Evolutionary conservation across 2,888 invertebrate genomes (phyloP), one percentile per base, ranked within the genome.

Genomic region (Seira ritae): DNA sequence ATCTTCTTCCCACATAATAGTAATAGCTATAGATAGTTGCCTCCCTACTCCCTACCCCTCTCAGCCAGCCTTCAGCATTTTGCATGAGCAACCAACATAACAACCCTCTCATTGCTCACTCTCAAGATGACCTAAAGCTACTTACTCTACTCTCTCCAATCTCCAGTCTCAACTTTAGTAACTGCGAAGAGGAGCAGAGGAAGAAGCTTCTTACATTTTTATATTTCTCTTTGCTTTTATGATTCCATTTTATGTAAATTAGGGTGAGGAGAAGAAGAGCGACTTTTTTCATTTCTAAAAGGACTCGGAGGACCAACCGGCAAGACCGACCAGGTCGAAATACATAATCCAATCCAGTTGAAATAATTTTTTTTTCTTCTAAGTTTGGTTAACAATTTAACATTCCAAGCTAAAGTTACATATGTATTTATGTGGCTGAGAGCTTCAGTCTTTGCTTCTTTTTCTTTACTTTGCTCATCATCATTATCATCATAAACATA

Each of bases 191-290:
- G 42, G 42, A 4, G 60, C 60, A 60, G 4, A 60, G n/a, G 12
- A 60, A 60, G n/a, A n/a, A 42, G n/a, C 60, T 60, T 60, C 12
- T 60, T 60, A 60, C 42, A n/a, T 42, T 42, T 42, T 42, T 42
- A 42, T 42, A n/a, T 60, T n/a, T n/a, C n/a, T n/a, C n/a, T 60
- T 60, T n/a, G 60, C n/a, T n/a, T 60, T 60, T 60, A 60, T 60
- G 12, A 60, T 60, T 60, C 17, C 60, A 60, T 17, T 60, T 60
- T 60, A 17, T 60, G 12, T 60, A 60, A 60, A 60, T 60, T 60
- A 60, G 60, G 60, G 60, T 60, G 60, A 60, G 17, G n/a, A 17
- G 17, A n/a, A 60, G n/a, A n/a, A 10, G 60, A 6, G 10, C n/a
- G 60, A 6, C 42, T 42, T 4, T 8, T 60, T 60, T n/a, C 12